These are phyloP conservation scores for Thymallus thymallus DNA, from an alignment of 2,113 vertebrate genomes.

Conservation along the genomic window DNA sequence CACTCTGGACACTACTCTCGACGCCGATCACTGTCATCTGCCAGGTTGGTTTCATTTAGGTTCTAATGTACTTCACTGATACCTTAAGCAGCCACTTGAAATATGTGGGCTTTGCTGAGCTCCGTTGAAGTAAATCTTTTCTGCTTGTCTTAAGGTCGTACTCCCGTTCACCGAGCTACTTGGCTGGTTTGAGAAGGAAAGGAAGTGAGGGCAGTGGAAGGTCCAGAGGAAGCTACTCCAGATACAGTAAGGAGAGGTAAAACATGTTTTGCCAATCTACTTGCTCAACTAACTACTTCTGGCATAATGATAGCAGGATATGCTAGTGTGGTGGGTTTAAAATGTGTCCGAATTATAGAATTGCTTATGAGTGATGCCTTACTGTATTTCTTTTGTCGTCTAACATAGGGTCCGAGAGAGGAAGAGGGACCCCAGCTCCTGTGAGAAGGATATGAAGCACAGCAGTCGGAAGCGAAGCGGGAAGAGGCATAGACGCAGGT, in stretches of 20 bases:
- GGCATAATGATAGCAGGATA: no score
- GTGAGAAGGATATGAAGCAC: slow-evolving; percentile 70
- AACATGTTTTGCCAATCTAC: not conserved
- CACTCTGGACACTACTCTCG: slow-evolving; percentile 76
- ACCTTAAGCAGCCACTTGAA: not conserved
- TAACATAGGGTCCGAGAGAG: slow-evolving; percentile 68
- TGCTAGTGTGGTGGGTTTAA: no score
- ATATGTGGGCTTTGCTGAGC: not conserved
- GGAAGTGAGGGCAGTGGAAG: slow-evolving; percentile 78
- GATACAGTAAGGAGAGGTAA: slow-evolving; percentile 85
- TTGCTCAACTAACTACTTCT: no score
- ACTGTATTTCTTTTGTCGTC: not conserved
- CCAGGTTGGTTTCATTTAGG: slow-evolving; percentile 67
- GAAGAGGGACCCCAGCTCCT: slow-evolving; percentile 67
- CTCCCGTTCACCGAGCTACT: slow-evolving; percentile 84
- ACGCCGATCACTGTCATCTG: slow-evolving; percentile 82
- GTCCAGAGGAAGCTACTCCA: slow-evolving; percentile 84
- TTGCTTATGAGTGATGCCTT: no score
- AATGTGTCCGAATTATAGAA: no score
- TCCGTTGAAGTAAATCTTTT: not conserved
- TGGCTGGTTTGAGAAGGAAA: slow-evolving; percentile 77
- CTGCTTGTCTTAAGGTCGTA: slow-evolving; percentile 77
- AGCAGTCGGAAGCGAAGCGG: slow-evolving; percentile 68
- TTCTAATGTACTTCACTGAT: not conserved
- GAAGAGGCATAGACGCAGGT: slow-evolving; percentile 73